These are phyloP conservation scores for Notolabrus celidotus DNA, from an alignment of 2,797 vertebrate genomes.

Conservation along the genomic window DNA sequence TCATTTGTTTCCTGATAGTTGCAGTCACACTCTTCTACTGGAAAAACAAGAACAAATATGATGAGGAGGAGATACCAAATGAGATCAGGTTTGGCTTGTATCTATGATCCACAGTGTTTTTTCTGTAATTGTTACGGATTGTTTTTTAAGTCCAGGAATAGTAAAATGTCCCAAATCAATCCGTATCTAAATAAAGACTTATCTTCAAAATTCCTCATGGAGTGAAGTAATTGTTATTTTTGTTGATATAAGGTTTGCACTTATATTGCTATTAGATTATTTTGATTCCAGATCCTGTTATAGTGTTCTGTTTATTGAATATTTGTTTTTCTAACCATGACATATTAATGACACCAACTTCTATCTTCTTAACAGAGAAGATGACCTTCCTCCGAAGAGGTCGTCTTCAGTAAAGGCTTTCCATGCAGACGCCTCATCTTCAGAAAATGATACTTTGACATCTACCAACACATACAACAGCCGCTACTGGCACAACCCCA, in stretches of 20 bases:
- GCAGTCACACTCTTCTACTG: conserved; percentile 94
- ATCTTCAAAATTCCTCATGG: no score
- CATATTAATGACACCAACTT: not conserved
- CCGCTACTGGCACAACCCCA: conserved; percentile 95
- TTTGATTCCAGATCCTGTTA: no score
- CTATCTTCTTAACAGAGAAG: conserved; percentile 87
- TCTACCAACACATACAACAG: conserved; percentile 98
- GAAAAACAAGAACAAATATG: conserved; percentile 97
- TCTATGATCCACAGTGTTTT: no score
- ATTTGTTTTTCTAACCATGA: conserved; percentile 11
- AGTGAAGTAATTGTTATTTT: no score
- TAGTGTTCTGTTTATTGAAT: not conserved
- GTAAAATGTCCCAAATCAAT: no score
- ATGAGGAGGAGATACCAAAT: conserved; percentile 98
- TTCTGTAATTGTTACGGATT: no score
- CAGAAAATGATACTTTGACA: conserved; percentile 96
- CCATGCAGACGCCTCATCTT: conserved; percentile 94
- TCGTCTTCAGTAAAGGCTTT: conserved; percentile 92
- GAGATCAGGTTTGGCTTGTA: conserved; percentile 92
- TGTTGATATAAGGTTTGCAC: no score
- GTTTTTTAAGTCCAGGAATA: no score
- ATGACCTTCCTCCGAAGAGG: conserved; percentile 95
- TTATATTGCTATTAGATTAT: no score
- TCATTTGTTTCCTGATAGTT: conserved; percentile 91
- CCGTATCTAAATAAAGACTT: no score